A percentile compares a stretch with the other conserved stretches of the same genome.
Evolutionary conservation across 1,140 invertebrate genomes (phyloP).

Genomic region (Tetramorium simillimum): DNA sequence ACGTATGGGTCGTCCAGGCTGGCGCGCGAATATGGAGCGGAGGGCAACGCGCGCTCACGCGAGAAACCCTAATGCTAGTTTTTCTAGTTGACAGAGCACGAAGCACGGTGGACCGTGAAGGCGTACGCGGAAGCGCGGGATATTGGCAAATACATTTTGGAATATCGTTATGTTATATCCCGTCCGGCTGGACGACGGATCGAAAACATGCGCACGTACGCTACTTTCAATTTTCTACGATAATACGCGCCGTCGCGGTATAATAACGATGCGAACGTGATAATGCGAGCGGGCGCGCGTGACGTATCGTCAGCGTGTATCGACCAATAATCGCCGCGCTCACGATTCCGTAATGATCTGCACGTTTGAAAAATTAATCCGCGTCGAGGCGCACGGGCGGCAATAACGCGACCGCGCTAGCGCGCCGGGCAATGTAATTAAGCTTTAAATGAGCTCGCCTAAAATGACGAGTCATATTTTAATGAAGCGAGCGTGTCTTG

Average conservation of each 20-base stretch:
- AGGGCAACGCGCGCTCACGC: conserved; percentile 57
- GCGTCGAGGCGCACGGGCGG: background rate
- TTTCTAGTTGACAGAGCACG: conserved; percentile 76
- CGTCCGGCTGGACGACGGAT: conserved; percentile 14
- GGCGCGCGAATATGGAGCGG: conserved; percentile 13
- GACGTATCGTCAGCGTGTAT: background rate
- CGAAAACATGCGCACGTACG: conserved; percentile 5
- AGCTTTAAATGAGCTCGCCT: background rate
- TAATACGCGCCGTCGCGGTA: background rate
- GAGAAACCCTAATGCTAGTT: conserved; percentile 78
- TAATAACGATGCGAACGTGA: conserved; percentile 5
- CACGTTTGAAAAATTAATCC: conserved; percentile 16
- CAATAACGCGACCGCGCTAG: background rate
- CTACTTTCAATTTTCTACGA: conserved; percentile 33
- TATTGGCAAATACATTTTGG: conserved; percentile 68
- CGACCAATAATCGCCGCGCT: background rate
- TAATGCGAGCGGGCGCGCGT: background rate
- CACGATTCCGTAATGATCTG: background rate
- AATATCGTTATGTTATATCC: conserved; percentile 69
- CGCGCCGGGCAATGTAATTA: background rate
- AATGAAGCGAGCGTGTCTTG: conserved; percentile 29
- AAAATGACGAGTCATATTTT: conserved; percentile 27
- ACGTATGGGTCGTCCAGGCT: background rate
- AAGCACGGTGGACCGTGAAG: conserved; percentile 66
- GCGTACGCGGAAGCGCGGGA: conserved; percentile 65